Evolutionary conservation across 1,140 invertebrate genomes (phyloP).

Genomic region (Apolygus lucorum): DNA sequence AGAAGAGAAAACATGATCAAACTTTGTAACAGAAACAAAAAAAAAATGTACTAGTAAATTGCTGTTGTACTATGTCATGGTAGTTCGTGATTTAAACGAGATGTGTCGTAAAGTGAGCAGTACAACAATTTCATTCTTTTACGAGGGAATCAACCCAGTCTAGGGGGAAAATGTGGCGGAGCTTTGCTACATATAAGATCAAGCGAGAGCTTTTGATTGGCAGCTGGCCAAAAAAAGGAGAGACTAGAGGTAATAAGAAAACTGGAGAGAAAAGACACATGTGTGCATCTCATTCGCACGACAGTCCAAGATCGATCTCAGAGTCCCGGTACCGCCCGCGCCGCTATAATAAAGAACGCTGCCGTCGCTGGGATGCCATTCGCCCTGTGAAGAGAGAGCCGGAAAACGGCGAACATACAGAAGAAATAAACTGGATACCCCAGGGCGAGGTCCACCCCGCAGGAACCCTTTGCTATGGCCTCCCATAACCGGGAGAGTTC

Average conservation of each 20-base stretch:
- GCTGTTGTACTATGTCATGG: no score
- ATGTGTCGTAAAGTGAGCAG: no score
- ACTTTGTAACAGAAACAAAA: no score
- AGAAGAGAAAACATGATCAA: no score
- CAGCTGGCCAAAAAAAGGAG: no score
- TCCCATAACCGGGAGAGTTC: neutral
- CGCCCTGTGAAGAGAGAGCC: neutral
- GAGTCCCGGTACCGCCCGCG: neutral
- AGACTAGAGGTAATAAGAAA: neutral
- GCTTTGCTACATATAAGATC: no score
- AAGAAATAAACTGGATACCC: neutral
- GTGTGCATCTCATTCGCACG: neutral
- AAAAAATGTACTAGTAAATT: no score
- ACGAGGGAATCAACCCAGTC: no score
- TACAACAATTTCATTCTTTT: no score
- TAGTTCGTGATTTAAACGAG: no score
- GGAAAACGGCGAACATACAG: neutral
- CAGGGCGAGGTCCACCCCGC: neutral
- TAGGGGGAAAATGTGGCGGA: no score
- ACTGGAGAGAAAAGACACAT: neutral
- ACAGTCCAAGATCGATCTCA: neutral
- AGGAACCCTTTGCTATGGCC: neutral
- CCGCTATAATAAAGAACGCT: neutral
- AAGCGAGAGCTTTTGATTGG: neutral
- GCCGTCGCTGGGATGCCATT: neutral